Conservation (phyloP, 2,888 invertebrate genomes). For the Eudasyphora cyanicolor region DNA sequence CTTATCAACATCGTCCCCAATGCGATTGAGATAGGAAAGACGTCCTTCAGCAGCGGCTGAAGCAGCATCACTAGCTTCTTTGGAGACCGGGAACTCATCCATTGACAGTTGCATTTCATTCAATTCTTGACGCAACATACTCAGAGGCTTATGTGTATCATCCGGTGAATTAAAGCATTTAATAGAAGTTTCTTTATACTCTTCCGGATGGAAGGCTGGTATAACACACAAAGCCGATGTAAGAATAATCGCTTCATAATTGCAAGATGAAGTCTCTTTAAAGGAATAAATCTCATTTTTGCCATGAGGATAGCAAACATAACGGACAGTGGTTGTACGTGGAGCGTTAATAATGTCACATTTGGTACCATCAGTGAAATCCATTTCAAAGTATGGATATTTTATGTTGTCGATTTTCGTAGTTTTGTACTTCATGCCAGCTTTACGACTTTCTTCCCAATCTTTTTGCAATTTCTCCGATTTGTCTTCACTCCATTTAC, state of each 20-base stretch:
- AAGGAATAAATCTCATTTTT: slow-evolving; percentile 95
- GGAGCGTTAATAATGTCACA: slow-evolving; percentile 95
- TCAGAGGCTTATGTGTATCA: slow-evolving; percentile 87
- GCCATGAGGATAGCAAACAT: slow-evolving; percentile 93
- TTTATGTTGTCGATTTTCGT: slow-evolving; percentile 93
- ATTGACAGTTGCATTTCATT: slow-evolving; percentile 84
- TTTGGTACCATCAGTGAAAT: slow-evolving; percentile 92
- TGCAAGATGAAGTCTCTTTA: slow-evolving; percentile 95
- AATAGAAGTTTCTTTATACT: slow-evolving; percentile 88
- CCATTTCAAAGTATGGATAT: slow-evolving; percentile 92
- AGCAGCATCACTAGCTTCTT: slow-evolving; percentile 75
- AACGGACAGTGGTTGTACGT: slow-evolving; percentile 89
- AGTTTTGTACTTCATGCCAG: slow-evolving; percentile 82
- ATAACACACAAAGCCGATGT: slow-evolving; percentile 93
- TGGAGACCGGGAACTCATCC: slow-evolving; percentile 78
- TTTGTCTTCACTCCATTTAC: slow-evolving; percentile 87
- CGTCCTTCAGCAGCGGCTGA: slow-evolving; percentile 67
- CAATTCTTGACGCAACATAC: slow-evolving; percentile 86
- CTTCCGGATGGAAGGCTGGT: slow-evolving; percentile 91
- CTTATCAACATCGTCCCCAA: slow-evolving; percentile 79
- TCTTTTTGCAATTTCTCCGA: slow-evolving; percentile 82
- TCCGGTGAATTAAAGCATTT: slow-evolving; percentile 86
- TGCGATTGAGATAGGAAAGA: slow-evolving; percentile 69
- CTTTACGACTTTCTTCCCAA: slow-evolving; percentile 81
- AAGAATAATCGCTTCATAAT: slow-evolving; percentile 94